Evolutionary conservation across 2,113 vertebrate species (phyloP).

Genomic region (Pachyramphus minor): DNA sequence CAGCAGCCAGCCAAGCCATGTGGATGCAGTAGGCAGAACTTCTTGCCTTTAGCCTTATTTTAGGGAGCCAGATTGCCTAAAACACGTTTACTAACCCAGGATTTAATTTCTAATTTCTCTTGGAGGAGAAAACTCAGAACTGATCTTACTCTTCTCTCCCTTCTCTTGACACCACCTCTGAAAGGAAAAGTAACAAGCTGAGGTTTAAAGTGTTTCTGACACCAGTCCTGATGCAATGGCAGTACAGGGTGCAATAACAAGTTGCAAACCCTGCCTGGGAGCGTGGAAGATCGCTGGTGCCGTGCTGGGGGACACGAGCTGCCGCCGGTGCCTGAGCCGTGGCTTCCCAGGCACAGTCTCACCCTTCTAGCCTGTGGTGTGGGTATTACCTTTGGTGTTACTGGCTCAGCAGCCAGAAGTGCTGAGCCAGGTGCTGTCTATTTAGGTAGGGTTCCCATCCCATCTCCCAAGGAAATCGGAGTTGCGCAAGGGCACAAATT

Average conservation of each 20-base stretch:
- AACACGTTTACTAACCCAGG: neutral
- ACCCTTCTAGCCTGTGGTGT: conserved; percentile 7
- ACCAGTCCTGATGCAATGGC: neutral
- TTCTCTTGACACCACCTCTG: neutral
- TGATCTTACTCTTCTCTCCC: neutral
- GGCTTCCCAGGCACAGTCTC: neutral
- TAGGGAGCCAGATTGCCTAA: neutral
- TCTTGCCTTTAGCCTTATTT: neutral
- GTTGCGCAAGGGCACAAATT: neutral
- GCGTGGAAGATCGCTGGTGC: neutral
- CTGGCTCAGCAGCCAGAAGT: neutral
- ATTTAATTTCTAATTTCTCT: neutral
- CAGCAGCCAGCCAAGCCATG: neutral
- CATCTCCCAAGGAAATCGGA: fast-evolving
- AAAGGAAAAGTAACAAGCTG: neutral
- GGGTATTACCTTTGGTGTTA: neutral
- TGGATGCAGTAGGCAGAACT: neutral
- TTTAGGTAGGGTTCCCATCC: neutral
- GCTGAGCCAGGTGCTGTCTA: conserved; percentile 8
- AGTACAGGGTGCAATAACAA: neutral
- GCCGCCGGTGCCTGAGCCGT: fast-evolving
- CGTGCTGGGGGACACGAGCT: neutral
- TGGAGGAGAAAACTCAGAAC: neutral
- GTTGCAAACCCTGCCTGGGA: conserved; percentile 36
- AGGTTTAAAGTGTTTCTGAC: neutral